These are phyloP conservation scores for Stenolophus ochropezus DNA, from an alignment of 2,888 invertebrate species.

Conservation along the genomic window DNA sequence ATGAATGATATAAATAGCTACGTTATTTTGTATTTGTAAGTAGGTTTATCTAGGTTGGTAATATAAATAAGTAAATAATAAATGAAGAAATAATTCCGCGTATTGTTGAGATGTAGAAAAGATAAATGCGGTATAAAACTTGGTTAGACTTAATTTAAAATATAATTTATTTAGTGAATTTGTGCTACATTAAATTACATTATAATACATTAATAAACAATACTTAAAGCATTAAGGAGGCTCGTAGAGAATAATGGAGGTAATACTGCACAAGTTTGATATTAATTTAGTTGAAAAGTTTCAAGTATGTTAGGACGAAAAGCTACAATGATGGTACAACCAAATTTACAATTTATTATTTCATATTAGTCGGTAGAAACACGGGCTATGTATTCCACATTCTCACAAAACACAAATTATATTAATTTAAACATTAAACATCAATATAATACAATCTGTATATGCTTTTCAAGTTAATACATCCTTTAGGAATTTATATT, in stretches of 20 bases:
- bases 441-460: neutral
- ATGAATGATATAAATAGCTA: too few relatives aligned
- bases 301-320: neutral
- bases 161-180: slow-evolving; percentile 30
- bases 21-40: too few relatives aligned
- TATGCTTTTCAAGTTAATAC: neutral
- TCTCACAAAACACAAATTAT: neutral
- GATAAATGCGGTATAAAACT: neutral
- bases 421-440: neutral
- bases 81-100: neutral
- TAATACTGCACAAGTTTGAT: neutral
- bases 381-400: neutral
- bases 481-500: too few relatives aligned
- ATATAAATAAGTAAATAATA: neutral
- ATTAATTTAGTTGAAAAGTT: neutral
- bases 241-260: neutral
- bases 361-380: neutral
- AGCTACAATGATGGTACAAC: neutral
- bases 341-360: neutral
- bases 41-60: too few relatives aligned
- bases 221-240: slow-evolving; percentile 6
- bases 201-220: neutral
- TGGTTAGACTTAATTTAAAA: slow-evolving; percentile 21
- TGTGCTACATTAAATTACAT: slow-evolving; percentile 38
- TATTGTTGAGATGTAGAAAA: neutral